These are phyloP conservation scores for Carpatolechia fugitivella DNA, from an alignment of 2,888 invertebrate species.

Conservation along the genomic window DNA sequence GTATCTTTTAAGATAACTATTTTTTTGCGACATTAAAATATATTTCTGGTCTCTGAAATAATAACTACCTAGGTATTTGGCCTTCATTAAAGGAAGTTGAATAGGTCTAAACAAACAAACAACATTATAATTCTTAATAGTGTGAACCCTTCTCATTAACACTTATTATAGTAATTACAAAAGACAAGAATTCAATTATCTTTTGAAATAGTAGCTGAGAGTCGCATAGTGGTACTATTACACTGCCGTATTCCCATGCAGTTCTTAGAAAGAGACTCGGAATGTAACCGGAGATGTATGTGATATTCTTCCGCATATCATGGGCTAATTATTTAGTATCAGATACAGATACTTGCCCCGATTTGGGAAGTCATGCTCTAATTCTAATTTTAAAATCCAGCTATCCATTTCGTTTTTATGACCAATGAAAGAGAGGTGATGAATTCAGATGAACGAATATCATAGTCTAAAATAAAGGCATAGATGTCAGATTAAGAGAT, in stretches of 20 bases:
- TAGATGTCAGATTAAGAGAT: too few relatives aligned
- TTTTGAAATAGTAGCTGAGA: conserved; percentile 5
- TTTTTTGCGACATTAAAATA: too few relatives aligned
- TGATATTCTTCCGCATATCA: conserved; percentile 74
- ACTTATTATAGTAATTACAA: background rate
- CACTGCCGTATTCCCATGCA: conserved; percentile 61
- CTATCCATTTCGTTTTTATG: too few relatives aligned
- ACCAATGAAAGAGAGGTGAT: too few relatives aligned
- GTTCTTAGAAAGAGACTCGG: conserved; percentile 72
- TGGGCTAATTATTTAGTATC: conserved; percentile 67
- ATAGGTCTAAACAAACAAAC: background rate
- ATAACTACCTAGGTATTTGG: too few relatives aligned
- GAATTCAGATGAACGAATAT: too few relatives aligned
- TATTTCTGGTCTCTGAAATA: too few relatives aligned
- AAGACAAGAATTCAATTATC: conserved; percentile 2
- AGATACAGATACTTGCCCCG: conserved; percentile 74
- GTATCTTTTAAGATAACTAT: too few relatives aligned
- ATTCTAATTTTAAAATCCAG: too few relatives aligned
- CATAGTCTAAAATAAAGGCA: too few relatives aligned
- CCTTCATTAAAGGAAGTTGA: too few relatives aligned
- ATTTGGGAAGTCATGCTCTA: too few relatives aligned
- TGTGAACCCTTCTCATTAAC: conserved; percentile 4
- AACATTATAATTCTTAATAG: background rate
- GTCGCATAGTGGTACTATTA: background rate
- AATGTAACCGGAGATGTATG: conserved; percentile 72